Evolutionary conservation across 2,888 invertebrate species (phyloP), one percentile per base, ranked within the genome.

Genomic region (Drosophila mercatorum): DNA sequence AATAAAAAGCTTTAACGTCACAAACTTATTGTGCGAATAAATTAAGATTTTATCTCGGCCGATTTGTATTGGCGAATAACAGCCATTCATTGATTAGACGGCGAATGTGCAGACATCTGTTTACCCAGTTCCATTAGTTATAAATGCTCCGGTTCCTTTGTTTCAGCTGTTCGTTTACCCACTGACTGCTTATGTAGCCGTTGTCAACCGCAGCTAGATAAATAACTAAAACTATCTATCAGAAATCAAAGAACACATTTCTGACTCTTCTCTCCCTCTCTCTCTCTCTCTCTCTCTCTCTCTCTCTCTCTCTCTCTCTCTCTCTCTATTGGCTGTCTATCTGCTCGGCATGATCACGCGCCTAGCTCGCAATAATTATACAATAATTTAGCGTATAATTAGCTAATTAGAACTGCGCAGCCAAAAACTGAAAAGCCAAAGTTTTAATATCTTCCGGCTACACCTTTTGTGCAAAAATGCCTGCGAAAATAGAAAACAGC

Each of bases 381-480:
- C 71, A 90, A 79, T 86, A 89, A 91, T 78, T 89, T 65, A 80
- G 87, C 88, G 87, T 91, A 86, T 89, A 91, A 89, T 89, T 91
- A 89, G 86, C 87, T 83, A 90, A 90, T 89, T 88, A 87, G 87
- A 89, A 89, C 78, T 89, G 83, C 88, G 77, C 73, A 89, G 75
- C 70, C 70, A 72, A 89, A 80, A 65, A 49, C 57, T 62, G 65
- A 72, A 71, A 82, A 67, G 69, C 34, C 52, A 83, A 86, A 61
- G 34, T 14, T 61, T 47, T 53, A 79, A 83, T 84, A 90, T 90
- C 88, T 89, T 87, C 90, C 90, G 87, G 87, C 87, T 89, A 89
- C 87, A 87, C 90, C 87, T 87, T 88, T 82, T 74, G 88, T 89
- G 88, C 88, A 84, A 90, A 90, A 89, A 77, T 69, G 38, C 61